Evolutionary conservation across 35 echinoderm and acorn worm genomes (phyloP).

Genomic region (Heliocidaris tuberculata): DNA sequence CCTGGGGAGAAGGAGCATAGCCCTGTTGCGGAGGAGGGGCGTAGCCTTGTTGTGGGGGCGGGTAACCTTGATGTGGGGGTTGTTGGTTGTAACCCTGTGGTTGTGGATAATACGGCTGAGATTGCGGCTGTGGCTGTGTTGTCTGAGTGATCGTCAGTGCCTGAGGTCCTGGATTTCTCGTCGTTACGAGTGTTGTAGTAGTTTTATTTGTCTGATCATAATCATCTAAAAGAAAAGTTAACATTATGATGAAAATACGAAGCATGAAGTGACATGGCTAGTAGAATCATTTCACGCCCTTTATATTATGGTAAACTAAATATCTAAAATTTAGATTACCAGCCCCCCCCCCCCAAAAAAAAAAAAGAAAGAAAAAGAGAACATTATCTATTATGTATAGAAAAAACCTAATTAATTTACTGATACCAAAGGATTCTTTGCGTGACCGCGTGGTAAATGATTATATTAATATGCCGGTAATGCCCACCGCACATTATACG

Average conservation of each 20-base stretch:
- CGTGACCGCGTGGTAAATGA: too few relatives aligned
- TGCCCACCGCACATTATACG: too few relatives aligned
- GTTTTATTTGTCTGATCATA: background rate
- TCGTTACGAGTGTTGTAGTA: background rate
- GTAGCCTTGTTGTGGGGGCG: too few relatives aligned
- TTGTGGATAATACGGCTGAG: background rate
- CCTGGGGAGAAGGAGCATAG: background rate
- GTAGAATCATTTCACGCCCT: background rate
- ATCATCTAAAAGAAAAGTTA: background rate
- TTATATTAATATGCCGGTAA: too few relatives aligned
- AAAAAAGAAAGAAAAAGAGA: too few relatives aligned
- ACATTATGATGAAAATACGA: background rate
- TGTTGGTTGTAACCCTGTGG: background rate
- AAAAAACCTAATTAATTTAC: too few relatives aligned
- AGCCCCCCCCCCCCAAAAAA: too few relatives aligned
- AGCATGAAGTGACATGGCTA: background rate
- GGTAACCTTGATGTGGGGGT: background rate
- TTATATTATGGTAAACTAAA: too few relatives aligned
- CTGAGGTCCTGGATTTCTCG: background rate
- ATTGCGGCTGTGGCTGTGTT: background rate
- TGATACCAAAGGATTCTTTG: too few relatives aligned
- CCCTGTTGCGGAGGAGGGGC: background rate
- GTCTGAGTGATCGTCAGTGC: background rate
- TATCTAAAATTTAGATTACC: too few relatives aligned
- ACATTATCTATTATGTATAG: too few relatives aligned